A percentile compares a stretch with the other conserved stretches of the same genome.
These are phyloP conservation scores for Heliconius nattereri DNA, from an alignment of 1,140 invertebrate genomes.

Conservation along the genomic window DNA sequence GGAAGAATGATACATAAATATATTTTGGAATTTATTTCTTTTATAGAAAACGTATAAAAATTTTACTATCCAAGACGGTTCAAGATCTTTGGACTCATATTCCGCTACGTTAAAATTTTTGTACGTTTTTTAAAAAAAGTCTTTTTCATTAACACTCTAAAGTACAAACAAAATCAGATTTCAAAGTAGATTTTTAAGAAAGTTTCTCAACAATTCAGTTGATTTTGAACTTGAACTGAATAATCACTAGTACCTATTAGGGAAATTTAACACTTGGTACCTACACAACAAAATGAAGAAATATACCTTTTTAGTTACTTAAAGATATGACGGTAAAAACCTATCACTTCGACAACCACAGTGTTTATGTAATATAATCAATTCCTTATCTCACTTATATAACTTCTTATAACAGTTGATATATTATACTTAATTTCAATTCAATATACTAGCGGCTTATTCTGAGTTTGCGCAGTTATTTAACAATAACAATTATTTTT, in stretches of 20 bases:
- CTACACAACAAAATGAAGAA: neutral
- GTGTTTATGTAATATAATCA: conserved; percentile 9
- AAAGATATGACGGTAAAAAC: neutral
- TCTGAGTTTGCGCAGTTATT: neutral
- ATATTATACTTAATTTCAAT: neutral
- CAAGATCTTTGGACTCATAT: neutral
- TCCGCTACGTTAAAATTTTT: too few species aligned
- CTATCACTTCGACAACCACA: neutral
- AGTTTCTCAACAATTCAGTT: too few species aligned
- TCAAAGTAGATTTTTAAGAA: too few species aligned
- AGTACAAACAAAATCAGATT: too few species aligned
- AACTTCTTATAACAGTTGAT: neutral
- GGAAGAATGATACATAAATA: neutral
- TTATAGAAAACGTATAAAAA: too few species aligned
- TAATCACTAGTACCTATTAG: neutral
- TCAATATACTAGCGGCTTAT: neutral
- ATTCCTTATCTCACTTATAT: neutral
- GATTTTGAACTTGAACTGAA: too few species aligned
- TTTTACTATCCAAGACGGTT: neutral
- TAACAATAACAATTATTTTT: neutral
- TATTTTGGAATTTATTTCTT: too few species aligned
- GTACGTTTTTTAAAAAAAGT: too few species aligned
- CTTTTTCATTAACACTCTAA: too few species aligned
- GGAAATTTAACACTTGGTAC: neutral
- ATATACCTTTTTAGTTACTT: neutral